phyloP scores from a whole-genome alignment of 92 coral and sea anemone genomes.

The Zoanthus gigantus region DNA sequence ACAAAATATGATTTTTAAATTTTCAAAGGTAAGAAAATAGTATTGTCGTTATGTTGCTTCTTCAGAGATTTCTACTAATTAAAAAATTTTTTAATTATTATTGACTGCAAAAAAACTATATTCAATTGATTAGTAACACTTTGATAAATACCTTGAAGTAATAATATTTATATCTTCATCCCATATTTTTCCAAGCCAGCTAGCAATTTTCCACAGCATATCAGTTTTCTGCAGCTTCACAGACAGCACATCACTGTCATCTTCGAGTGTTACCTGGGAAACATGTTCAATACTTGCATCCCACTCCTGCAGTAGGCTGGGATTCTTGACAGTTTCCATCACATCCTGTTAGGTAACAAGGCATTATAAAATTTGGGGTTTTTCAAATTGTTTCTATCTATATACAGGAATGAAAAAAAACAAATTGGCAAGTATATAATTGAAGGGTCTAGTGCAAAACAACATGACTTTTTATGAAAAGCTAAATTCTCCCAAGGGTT shows the following conservation, averaged over 20 bases:
- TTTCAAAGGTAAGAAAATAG: too few species aligned
- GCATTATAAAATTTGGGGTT: background rate
- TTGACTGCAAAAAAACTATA: background rate
- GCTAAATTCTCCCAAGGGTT: too few species aligned
- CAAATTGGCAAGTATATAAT: too few species aligned
- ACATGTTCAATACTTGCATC: slow-evolving; percentile 70
- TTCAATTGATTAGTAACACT: too few species aligned
- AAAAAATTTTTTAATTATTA: background rate
- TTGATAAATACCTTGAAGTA: slow-evolving; percentile 9
- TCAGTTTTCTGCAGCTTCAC: slow-evolving; percentile 48
- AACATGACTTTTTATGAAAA: too few species aligned
- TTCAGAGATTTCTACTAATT: too few species aligned
- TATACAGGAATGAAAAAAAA: too few species aligned
- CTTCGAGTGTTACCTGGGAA: slow-evolving; percentile 65
- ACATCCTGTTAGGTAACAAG: slow-evolving; percentile 64
- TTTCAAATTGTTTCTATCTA: too few species aligned
- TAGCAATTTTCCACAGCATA: background rate
- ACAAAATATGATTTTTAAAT: too few species aligned
- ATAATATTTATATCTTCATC: slow-evolving; percentile 22
- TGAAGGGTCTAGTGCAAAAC: too few species aligned
- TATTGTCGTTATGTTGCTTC: too few species aligned
- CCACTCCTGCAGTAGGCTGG: slow-evolving; percentile 73
- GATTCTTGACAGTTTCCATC: slow-evolving; percentile 69
- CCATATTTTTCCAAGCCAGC: slow-evolving; percentile 20
- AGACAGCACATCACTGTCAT: slow-evolving; percentile 81